These are phyloP conservation scores for Dynastes maya DNA, from an alignment of 2,888 invertebrate genomes.

Conservation along the genomic window DNA sequence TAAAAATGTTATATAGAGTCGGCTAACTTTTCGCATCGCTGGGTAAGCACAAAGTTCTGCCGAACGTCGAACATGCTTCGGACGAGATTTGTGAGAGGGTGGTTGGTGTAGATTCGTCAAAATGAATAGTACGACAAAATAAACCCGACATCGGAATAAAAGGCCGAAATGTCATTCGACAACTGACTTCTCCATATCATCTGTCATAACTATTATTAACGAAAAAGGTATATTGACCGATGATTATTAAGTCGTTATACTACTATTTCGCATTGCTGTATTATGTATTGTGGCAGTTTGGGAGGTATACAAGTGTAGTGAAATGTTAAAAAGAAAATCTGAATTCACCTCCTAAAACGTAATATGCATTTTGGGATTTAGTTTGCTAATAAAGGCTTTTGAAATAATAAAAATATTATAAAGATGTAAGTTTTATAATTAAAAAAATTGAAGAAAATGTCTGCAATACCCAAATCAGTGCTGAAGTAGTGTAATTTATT, in stretches of 20 bases:
- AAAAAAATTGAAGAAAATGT: too few species aligned
- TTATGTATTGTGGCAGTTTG: too few species aligned
- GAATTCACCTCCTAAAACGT: too few species aligned
- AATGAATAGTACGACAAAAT: background rate
- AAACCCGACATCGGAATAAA: slow-evolving; percentile 30
- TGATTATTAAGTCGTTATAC: slow-evolving; percentile 37
- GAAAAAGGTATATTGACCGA: slow-evolving; percentile 12
- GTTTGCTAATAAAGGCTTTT: too few species aligned
- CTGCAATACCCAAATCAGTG: too few species aligned
- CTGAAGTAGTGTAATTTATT: too few species aligned
- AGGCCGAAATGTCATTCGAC: slow-evolving; percentile 19
- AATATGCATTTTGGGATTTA: too few species aligned
- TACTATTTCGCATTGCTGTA: background rate
- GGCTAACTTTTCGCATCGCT: slow-evolving; percentile 23
- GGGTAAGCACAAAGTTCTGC: slow-evolving; percentile 27
- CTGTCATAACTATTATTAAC: slow-evolving; percentile 40
- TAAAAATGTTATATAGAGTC: slow-evolving; percentile 37
- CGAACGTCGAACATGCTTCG: background rate
- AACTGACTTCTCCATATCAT: slow-evolving; percentile 33
- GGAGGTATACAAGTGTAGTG: too few species aligned
- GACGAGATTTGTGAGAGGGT: slow-evolving; percentile 18
- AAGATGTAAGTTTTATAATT: too few species aligned
- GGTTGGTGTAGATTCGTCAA: slow-evolving; percentile 7
- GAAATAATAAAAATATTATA: too few species aligned
- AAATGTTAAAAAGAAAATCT: too few species aligned